These are phyloP conservation scores for Machimus rusticus DNA, from an alignment of 2,888 invertebrate species.

Conservation along the genomic window DNA sequence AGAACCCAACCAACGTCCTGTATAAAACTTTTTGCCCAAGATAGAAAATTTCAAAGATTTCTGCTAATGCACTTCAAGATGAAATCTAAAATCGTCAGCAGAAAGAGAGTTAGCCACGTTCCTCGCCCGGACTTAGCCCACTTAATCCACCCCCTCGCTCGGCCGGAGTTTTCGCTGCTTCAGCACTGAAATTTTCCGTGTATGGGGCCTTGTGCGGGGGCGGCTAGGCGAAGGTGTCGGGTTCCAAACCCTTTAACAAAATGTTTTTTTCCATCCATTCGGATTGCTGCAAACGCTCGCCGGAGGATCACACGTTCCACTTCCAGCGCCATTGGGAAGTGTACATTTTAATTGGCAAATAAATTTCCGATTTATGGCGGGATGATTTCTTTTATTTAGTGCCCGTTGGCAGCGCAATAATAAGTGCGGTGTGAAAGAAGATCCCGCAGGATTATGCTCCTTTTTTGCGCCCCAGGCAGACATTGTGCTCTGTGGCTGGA, in stretches of 20 bases:
- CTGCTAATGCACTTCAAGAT: background rate
- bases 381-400: constrained; percentile 6
- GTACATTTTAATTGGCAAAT: constrained; percentile 26
- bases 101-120: background rate
- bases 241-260: background rate
- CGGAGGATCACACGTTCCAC: background rate
- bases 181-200: background rate
- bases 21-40: background rate
- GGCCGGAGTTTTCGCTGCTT: background rate
- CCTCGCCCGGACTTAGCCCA: background rate
- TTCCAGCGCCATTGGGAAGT: background rate
- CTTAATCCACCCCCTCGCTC: background rate
- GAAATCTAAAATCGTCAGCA: background rate
- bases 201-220: background rate
- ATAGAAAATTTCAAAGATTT: background rate
- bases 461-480: background rate
- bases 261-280: background rate
- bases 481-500: background rate
- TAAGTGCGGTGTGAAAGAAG: background rate
- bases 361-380: constrained; percentile 21
- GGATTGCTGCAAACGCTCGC: background rate
- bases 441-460: background rate
- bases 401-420: background rate
- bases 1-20: background rate
- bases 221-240: background rate